Evolutionary conservation across 2,888 invertebrate species (phyloP), one percentile per base, ranked within the genome.

Genomic region (Julus scanicus): DNA sequence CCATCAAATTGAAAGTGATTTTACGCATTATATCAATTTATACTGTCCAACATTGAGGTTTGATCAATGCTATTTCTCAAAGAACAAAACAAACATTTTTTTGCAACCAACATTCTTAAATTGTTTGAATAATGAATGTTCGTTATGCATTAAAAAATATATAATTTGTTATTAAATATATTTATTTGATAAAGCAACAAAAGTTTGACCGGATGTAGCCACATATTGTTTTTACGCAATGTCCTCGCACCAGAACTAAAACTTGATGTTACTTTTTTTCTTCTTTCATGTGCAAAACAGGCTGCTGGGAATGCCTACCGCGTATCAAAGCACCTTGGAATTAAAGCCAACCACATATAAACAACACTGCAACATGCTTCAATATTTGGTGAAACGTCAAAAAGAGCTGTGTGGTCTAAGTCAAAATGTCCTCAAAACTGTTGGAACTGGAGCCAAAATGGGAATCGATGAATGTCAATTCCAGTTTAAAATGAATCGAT

Each of bases 381-480:
- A 94, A 90, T 96, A 94, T 91, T 93, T 96, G 88, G 95, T 94
- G 17, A 95, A 95, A 89, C 93, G 94, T 90, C 96, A 96, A 92
- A 91, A 92, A 86, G 95, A 95, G 91, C 92, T 96, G 84, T 97
- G 96, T 91, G 93, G 94, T 89, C 93, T 94, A 88, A 95, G 95
- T 90, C 94, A 95, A 91, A 95, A 95, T 91, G 94, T 96, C 91
- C 93, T 96, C 90, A 94, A 96, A 96, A 95, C 96, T 88, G 94
- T 97, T 88, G 95, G 95, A 89, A 94, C 94, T 37, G 97, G 97
- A 20, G 97, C 97, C 11, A 94, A 94, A 92, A 94, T 97, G 92
- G 97, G 96, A 4, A 95, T 97, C 89, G 96, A 96, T 90, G 97
- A 98, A 92, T 98, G 98, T 92, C 97, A 97, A 93, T 94, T 95